Evolutionary conservation across 1,140 invertebrate species (phyloP).

Genomic region (Sminthurides bifidus): DNA sequence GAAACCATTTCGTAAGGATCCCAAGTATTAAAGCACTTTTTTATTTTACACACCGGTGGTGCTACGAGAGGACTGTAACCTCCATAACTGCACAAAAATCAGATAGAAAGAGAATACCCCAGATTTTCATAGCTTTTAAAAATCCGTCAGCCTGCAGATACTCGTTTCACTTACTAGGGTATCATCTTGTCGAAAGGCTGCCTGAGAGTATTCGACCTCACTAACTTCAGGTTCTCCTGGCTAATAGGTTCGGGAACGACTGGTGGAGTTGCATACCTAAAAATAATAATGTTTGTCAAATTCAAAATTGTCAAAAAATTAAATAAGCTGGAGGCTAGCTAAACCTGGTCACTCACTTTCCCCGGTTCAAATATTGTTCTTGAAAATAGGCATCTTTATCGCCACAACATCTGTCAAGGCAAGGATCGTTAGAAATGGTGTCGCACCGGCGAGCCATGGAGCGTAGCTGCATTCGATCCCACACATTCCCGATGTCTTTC

Average conservation of each 20-base stretch:
- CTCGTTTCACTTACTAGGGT: conserved; percentile 10
- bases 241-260: neutral
- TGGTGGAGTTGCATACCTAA: conserved; percentile 26
- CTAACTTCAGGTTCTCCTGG: conserved; percentile 23
- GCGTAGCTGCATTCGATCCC: conserved; percentile 24
- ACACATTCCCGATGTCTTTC: too few species aligned
- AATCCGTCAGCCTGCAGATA: conserved; percentile 2
- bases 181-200: conserved; percentile 26
- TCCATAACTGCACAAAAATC: conserved; percentile 6
- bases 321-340: neutral
- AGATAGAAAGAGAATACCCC: neutral
- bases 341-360: conserved; percentile 12
- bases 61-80: conserved; percentile 15
- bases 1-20: conserved; percentile 25
- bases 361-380: conserved; percentile 21
- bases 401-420: conserved; percentile 3
- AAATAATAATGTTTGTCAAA: neutral
- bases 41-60: conserved; percentile 30
- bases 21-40: conserved; percentile 11
- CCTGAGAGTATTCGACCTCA: conserved; percentile 18
- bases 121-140: neutral
- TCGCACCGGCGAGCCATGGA: conserved; percentile 21
- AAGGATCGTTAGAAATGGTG: conserved; percentile 25
- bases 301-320: neutral
- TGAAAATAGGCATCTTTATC: conserved; percentile 28